These are phyloP conservation scores for Hymenopus coronatus DNA, from an alignment of 2,888 invertebrate species.

Conservation along the genomic window DNA sequence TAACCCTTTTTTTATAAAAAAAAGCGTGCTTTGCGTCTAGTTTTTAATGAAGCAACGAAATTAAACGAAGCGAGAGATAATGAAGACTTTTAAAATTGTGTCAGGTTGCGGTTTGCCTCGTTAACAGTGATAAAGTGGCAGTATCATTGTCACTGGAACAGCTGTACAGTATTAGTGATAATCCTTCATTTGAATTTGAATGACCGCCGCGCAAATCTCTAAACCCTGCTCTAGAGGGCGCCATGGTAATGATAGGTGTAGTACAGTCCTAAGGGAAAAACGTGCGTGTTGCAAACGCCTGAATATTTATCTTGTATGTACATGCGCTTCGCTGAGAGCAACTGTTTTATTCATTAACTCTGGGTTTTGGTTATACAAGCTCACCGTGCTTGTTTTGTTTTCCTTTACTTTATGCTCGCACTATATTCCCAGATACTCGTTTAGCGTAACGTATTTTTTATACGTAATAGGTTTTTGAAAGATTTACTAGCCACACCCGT, in stretches of 20 bases:
- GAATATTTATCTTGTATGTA: not conserved
- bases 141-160: not conserved
- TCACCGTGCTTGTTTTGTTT: not conserved
- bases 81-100: not conserved
- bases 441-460: no score
- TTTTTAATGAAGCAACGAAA: not conserved
- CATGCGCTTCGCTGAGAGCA: not conserved
- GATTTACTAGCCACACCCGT: no score
- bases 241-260: not conserved
- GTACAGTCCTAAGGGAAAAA: not conserved
- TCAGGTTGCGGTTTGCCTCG: not conserved
- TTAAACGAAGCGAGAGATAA: not conserved
- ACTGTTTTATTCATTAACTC: not conserved
- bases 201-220: not conserved
- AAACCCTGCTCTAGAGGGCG: not conserved
- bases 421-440: no score
- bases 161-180: not conserved
- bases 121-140: not conserved
- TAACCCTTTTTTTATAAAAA: not conserved
- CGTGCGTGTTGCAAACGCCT: not conserved
- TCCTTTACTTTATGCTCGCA: not conserved
- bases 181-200: conserved; percentile 20
- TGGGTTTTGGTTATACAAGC: not conserved
- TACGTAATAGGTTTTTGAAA: no score
- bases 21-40: not conserved